Conservation (phyloP, 2,113 vertebrate genomes). For the Platycercus adscitus region DNA sequence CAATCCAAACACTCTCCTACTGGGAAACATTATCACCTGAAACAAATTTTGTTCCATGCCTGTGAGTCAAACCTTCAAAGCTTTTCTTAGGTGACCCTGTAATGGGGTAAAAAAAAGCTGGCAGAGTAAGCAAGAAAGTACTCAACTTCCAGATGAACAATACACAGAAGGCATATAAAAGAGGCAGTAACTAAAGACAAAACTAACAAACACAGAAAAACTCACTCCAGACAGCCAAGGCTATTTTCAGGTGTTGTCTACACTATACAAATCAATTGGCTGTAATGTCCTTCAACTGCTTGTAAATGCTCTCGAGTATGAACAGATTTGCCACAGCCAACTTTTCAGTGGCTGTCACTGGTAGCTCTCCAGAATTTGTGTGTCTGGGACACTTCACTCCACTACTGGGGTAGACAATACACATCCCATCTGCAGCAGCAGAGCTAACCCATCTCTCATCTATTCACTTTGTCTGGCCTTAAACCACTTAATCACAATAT, state of each 20-base stretch:
- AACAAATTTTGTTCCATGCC: constrained; percentile 46
- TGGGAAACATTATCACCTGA: constrained; percentile 57
- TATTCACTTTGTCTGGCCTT: background rate
- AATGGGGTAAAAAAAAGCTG: constrained; percentile 25
- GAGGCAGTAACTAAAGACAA: constrained; percentile 38
- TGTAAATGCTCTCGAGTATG: background rate
- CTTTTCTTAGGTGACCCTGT: constrained; percentile 37
- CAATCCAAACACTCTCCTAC: constrained; percentile 8
- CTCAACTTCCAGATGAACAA: constrained; percentile 51
- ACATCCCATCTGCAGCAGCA: background rate
- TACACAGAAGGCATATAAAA: constrained; percentile 55
- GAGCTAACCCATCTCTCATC: background rate
- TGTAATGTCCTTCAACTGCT: background rate
- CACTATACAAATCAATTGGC: background rate
- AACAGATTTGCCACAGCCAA: background rate
- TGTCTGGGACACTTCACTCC: background rate
- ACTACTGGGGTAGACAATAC: background rate
- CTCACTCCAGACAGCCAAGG: background rate
- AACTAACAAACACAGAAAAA: background rate
- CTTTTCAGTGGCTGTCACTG: background rate
- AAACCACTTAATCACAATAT: background rate
- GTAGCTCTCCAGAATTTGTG: background rate
- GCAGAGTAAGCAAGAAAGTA: constrained; percentile 18
- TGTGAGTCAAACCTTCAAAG: constrained; percentile 54
- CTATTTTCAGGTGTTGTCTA: background rate